Conservation (phyloP, 1,140 invertebrate genomes). For the Conopomorpha cramerella region DNA sequence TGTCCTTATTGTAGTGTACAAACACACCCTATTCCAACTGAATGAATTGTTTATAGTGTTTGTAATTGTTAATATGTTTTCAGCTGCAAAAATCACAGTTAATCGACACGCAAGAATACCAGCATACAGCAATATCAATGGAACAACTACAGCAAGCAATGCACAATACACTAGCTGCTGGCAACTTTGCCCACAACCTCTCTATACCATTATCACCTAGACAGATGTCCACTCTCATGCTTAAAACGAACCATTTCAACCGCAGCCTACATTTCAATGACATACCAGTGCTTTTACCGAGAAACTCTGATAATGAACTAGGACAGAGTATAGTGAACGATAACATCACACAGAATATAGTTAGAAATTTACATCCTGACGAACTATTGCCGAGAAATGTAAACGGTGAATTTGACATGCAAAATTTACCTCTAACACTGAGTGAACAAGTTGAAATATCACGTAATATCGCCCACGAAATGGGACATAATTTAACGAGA, state of each 20-base stretch:
- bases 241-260: conserved; percentile 33
- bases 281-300: conserved; percentile 23
- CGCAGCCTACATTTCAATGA: conserved; percentile 33
- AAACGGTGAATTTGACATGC: conserved; percentile 11
- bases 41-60: background rate
- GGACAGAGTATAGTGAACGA: conserved; percentile 17
- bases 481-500: conserved; percentile 7
- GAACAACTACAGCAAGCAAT: conserved; percentile 44
- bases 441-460: conserved; percentile 13
- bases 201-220: conserved; percentile 37
- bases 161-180: conserved; percentile 26
- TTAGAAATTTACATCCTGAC: conserved; percentile 6
- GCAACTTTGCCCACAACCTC: conserved; percentile 33
- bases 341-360: conserved; percentile 3
- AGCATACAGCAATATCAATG: conserved; percentile 36
- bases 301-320: conserved; percentile 25
- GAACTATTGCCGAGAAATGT: conserved; percentile 23
- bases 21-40: too few species aligned
- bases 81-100: conserved; percentile 27
- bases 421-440: conserved; percentile 20
- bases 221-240: conserved; percentile 44
- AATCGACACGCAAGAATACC: conserved; percentile 27
- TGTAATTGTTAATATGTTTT: conserved; percentile 17
- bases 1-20: background rate
- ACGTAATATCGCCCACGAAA: conserved; percentile 14